Evolutionary conservation across 2,113 vertebrate genomes (phyloP).

Genomic region (Trichechus manatus): DNA sequence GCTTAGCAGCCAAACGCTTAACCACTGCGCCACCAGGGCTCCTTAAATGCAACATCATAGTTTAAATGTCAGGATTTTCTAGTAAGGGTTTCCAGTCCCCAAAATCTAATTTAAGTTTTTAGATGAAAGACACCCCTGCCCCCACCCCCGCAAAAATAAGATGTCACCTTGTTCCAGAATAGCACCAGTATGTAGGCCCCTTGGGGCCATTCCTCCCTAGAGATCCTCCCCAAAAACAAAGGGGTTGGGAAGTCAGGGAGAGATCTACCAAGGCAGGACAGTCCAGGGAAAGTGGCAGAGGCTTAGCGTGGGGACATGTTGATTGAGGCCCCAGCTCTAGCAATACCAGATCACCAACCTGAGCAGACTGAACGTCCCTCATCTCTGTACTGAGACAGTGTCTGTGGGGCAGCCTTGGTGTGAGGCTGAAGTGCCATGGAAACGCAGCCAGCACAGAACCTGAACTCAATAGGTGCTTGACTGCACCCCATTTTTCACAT

Average conservation of each 20-base stretch:
- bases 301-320: neutral
- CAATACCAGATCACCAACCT: neutral
- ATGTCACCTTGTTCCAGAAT: neutral
- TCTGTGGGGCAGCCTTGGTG: neutral
- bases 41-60: too few relatives aligned
- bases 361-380: neutral
- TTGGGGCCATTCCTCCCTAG: neutral
- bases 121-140: neutral
- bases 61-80: neutral
- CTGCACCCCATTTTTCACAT: neutral
- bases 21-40: too few relatives aligned
- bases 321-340: neutral
- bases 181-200: neutral
- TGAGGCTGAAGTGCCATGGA: neutral
- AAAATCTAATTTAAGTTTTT: slow-evolving; percentile 30
- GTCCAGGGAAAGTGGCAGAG: neutral
- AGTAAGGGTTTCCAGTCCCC: neutral
- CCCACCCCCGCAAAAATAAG: neutral
- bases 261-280: neutral
- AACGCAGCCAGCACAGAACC: neutral
- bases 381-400: neutral
- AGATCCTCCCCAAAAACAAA: neutral
- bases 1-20: too few relatives aligned
- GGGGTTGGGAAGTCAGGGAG: neutral
- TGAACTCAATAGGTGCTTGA: neutral